Conservation (phyloP, 2,113 vertebrate genomes). For the Diphyllodes magnificus region DNA sequence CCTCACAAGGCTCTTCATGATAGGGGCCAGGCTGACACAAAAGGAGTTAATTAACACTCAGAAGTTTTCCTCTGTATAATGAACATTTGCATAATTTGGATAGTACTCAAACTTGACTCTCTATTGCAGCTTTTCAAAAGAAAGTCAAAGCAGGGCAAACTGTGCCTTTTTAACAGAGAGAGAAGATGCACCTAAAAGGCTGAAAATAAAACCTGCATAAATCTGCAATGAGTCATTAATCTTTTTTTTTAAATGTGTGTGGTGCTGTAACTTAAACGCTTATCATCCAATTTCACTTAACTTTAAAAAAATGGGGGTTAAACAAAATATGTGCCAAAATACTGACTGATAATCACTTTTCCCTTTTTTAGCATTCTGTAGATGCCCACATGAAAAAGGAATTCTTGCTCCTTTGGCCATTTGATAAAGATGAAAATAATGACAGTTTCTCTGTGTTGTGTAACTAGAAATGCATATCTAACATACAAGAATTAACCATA, state of each 20-base stretch:
- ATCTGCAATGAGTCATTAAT: background rate
- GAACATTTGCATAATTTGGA: background rate
- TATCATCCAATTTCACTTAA: background rate
- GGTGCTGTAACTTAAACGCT: background rate
- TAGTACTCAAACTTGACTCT: background rate
- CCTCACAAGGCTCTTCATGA: background rate
- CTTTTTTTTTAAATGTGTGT: background rate
- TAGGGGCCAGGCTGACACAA: background rate
- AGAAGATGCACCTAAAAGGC: background rate
- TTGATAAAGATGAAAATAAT: background rate
- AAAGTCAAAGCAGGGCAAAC: background rate
- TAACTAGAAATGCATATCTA: background rate
- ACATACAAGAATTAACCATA: background rate
- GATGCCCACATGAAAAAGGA: background rate
- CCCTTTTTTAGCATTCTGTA: background rate
- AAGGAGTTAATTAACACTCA: background rate
- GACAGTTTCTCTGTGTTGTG: background rate
- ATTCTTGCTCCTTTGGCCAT: background rate
- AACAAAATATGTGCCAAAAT: background rate
- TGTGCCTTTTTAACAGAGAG: background rate
- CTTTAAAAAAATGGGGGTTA: background rate
- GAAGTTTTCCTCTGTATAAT: background rate
- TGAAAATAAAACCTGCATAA: background rate
- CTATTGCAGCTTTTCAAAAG: background rate
- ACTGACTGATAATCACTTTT: background rate